A percentile compares a stretch with the other conserved stretches of the same genome.
These are phyloP conservation scores for Spinibarbus caldwelli DNA, from an alignment of 2,797 vertebrate genomes.

Conservation along the genomic window DNA sequence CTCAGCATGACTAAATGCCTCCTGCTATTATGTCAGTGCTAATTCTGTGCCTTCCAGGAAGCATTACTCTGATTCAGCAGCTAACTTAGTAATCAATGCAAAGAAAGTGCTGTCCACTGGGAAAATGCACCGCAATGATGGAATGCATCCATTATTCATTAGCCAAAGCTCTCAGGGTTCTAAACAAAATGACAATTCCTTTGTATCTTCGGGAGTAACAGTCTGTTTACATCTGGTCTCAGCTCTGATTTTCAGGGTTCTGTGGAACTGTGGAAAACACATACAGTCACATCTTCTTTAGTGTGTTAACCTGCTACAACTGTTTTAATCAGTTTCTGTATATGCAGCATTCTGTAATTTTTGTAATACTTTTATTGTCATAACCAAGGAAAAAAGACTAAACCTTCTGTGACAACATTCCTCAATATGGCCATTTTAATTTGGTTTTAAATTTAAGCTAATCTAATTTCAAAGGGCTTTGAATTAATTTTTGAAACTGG, in stretches of 20 bases:
- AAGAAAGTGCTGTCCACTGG: conserved; percentile 9
- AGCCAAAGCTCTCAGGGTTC: not conserved
- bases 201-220: not conserved
- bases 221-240: not conserved
- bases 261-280: not conserved
- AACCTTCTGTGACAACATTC: too few species aligned
- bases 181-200: not conserved
- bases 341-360: not conserved
- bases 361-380: too few species aligned
- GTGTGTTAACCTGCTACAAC: not conserved
- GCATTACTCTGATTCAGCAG: conserved; percentile 1
- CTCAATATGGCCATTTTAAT: too few species aligned
- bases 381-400: too few species aligned
- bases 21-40: not conserved
- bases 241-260: not conserved
- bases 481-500: too few species aligned
- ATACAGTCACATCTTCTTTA: not conserved
- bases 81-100: conserved; percentile 12
- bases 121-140: not conserved
- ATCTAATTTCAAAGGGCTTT: not conserved
- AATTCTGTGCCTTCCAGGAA: not conserved
- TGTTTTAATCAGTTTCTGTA: not conserved
- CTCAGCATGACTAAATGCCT: conserved; percentile 23
- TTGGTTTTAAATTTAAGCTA: too few species aligned
- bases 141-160: conserved; percentile 11